Percentiles rank a stretch among this genome's conserved stretches.
These are phyloP conservation scores for Loris lydekkerianus DNA, from an alignment of 2,797 vertebrate genomes.

Conservation along the genomic window DNA sequence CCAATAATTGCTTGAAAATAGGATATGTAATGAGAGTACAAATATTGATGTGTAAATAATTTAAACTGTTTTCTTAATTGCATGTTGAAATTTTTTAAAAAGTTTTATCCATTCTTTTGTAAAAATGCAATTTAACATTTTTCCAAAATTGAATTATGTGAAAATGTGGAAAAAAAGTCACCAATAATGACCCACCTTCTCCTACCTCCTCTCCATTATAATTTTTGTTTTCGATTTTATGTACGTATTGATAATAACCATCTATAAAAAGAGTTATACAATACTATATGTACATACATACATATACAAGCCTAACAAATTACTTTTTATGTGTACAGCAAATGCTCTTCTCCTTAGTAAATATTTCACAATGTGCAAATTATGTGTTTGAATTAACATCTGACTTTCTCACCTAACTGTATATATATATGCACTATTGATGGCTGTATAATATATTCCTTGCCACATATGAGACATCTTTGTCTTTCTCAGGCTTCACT, in stretches of 20 bases:
- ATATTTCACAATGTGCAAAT: neutral
- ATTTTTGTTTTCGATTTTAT: neutral
- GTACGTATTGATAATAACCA: neutral
- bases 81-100: neutral
- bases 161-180: neutral
- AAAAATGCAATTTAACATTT: neutral
- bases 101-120: neutral
- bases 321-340: neutral
- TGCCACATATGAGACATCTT: neutral
- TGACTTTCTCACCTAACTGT: neutral
- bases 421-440: neutral
- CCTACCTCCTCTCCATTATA: neutral
- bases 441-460: neutral
- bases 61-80: conserved; percentile 4
- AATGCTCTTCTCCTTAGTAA: neutral
- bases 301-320: neutral
- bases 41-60: conserved; percentile 54
- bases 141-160: neutral
- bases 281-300: neutral
- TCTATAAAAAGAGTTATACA: neutral
- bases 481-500: neutral
- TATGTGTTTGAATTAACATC: neutral
- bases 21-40: neutral
- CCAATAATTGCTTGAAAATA: conserved; percentile 50
- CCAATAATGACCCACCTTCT: neutral